These are phyloP conservation scores for Mythimna ferrago DNA, from an alignment of 2,888 invertebrate genomes.

Conservation along the genomic window DNA sequence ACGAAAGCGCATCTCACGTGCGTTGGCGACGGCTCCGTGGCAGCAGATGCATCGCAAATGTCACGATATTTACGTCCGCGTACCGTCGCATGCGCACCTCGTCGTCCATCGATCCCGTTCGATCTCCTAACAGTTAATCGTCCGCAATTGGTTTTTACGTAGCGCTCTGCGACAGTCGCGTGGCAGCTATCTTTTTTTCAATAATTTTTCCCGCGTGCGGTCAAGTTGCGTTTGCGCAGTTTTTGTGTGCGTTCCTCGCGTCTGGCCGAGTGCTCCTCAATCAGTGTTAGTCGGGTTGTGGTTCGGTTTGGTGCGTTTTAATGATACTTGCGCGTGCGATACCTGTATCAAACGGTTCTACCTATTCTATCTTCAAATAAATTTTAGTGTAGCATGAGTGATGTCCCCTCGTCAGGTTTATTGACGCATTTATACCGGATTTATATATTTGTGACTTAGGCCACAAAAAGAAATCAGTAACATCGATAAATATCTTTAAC, in stretches of 20 bases:
- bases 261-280: slow-evolving; percentile 61
- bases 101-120: slow-evolving; percentile 78
- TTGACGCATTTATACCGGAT: slow-evolving; percentile 9
- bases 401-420: slow-evolving; percentile 17
- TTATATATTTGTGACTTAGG: slow-evolving; percentile 10
- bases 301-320: slow-evolving; percentile 66
- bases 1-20: slow-evolving; percentile 77
- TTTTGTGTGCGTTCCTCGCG: slow-evolving; percentile 64
- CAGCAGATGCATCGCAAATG: slow-evolving; percentile 66
- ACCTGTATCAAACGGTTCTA: slow-evolving; percentile 19
- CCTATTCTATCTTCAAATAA: slow-evolving; percentile 11
- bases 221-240: slow-evolving; percentile 64
- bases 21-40: slow-evolving; percentile 62
- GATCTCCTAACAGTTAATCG: slow-evolving; percentile 75
- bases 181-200: slow-evolving; percentile 59
- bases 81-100: slow-evolving; percentile 76
- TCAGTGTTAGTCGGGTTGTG: slow-evolving; percentile 70
- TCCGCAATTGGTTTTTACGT: slow-evolving; percentile 72
- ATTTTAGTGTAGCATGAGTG: slow-evolving; percentile 15
- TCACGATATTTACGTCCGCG: slow-evolving; percentile 83
- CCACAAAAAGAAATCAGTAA: slow-evolving; percentile 8
- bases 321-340: slow-evolving; percentile 29
- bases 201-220: slow-evolving; percentile 63
- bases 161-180: slow-evolving; percentile 63
- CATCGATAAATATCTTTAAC: slow-evolving; percentile 34